Base-by-base conservation (phyloP, 2,797 vertebrate genomes). In the Gymnothorax reevesii region DNA sequence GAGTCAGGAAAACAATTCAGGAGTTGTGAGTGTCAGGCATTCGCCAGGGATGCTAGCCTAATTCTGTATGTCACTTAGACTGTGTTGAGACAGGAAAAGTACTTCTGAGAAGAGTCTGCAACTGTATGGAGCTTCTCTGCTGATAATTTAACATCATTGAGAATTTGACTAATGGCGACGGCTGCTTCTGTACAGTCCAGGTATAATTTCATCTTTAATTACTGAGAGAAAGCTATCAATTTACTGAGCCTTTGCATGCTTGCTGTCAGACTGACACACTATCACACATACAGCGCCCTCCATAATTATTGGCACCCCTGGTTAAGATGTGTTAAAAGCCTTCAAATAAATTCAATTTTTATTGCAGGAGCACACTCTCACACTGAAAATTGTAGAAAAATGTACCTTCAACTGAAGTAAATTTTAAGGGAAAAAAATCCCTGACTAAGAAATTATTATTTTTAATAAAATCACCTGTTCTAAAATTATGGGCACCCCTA, bases 131-230 rank as follows among this genome's bases (percentile, higher is more conserved):
- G 62, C 20, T 8, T 62, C 83, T 82, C 77, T 27, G 4, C 84
- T 73, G 66, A 82, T 71, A 85, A 85, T 87, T 64, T 85, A 77
- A 85, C 54, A 59, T 54, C 59, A 85, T 57, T 64, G 85, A 22
- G 27, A 83, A 54, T 87, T 77, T 75, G 33, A 84, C 54, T 69
- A 85, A 87, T 59, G 84, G 33, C 52, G 64, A 71, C 87, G 83
- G 77, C 52, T 64, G 60, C 87, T 82, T 69, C 77, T 83, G 62
- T 79, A 83, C 55, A 57, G 62, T 82, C 57, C 57, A 64, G 27
- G 64, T 73, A 42, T 42, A 83, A 85, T 85, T 57, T 66, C 62
- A 85, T 54, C 77, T 52, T 85, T 77, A 60, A 88, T 85, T 57
- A 85, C 33, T 3, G 84, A 15, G 55, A 20, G 62, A n/a, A 66